Evolutionary conservation across 1,140 invertebrate genomes (phyloP).

Genomic region (Papilio dardanus): DNA sequence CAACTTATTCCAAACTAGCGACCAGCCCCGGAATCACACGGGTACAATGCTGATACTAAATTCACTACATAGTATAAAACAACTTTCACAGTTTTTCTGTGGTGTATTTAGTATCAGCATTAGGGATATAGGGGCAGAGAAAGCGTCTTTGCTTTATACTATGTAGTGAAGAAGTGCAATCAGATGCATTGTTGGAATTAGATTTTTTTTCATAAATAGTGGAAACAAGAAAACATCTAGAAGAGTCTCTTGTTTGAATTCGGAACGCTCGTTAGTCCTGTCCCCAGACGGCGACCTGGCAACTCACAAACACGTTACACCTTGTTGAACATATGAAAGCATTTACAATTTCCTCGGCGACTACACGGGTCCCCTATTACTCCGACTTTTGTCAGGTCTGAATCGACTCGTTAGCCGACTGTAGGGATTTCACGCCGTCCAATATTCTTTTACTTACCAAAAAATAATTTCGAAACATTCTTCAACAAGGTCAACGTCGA

Average conservation of each 20-base stretch:
- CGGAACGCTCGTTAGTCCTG: slow-evolving; percentile 16
- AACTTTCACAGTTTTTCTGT: too few relatives aligned
- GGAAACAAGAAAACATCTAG: not conserved
- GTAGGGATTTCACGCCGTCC: slow-evolving; percentile 34
- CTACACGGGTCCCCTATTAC: slow-evolving; percentile 29
- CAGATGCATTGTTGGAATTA: not conserved
- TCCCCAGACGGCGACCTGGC: slow-evolving; percentile 7
- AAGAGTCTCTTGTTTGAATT: slow-evolving; percentile 17
- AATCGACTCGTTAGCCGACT: slow-evolving; percentile 36
- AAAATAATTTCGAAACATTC: slow-evolving; percentile 22
- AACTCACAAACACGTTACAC: slow-evolving; percentile 16
- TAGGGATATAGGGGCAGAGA: too few relatives aligned
- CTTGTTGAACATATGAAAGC: slow-evolving; percentile 35
- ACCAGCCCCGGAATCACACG: too few relatives aligned
- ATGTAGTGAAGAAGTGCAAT: not conserved
- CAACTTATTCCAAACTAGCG: too few relatives aligned
- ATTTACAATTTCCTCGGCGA: slow-evolving; percentile 37
- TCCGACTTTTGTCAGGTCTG: slow-evolving; percentile 33
- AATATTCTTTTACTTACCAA: slow-evolving; percentile 27
- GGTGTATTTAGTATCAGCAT: too few relatives aligned
- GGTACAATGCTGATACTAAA: too few relatives aligned
- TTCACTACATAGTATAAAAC: too few relatives aligned
- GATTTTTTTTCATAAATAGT: not conserved
- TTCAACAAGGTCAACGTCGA: slow-evolving; percentile 21
- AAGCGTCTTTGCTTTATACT: too few relatives aligned